These are phyloP conservation scores for Xylota sylvarum DNA, from an alignment of 2,888 invertebrate species.

Conservation along the genomic window DNA sequence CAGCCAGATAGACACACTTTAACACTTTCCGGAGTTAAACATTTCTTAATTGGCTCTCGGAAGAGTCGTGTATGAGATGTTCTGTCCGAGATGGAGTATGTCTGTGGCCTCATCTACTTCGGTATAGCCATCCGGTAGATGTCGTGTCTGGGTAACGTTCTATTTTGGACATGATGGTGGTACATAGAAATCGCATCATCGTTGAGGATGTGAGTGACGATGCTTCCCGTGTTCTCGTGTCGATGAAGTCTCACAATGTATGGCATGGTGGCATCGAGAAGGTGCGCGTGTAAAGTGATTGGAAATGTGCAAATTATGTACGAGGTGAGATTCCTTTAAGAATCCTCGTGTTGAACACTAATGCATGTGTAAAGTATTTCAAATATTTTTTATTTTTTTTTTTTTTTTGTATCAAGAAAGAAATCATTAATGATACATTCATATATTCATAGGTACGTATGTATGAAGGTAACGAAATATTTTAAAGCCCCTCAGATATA, in stretches of 20 bases:
- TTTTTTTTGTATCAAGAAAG: background rate
- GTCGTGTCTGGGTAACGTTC: constrained; percentile 74
- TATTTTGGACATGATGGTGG: constrained; percentile 70
- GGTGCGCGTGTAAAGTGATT: constrained; percentile 54
- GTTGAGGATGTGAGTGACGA: constrained; percentile 63
- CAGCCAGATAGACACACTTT: constrained; percentile 68
- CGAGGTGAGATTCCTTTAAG: constrained; percentile 21
- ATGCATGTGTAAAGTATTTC: constrained; percentile 54
- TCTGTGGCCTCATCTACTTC: constrained; percentile 10
- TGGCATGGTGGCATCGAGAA: constrained; percentile 38
- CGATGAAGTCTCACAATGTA: constrained; percentile 42
- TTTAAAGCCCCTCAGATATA: too few species aligned
- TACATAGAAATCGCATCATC: constrained; percentile 77
- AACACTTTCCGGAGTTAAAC: constrained; percentile 74
- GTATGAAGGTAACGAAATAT: too few species aligned
- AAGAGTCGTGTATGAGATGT: constrained; percentile 68
- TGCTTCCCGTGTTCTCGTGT: constrained; percentile 49
- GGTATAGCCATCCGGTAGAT: constrained; percentile 63
- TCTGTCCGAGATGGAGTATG: constrained; percentile 49
- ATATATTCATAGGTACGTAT: too few species aligned
- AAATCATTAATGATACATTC: too few species aligned
- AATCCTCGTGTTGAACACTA: constrained; percentile 43
- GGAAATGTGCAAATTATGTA: constrained; percentile 55
- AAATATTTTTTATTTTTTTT: too few species aligned
- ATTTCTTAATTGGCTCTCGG: constrained; percentile 75